Evolutionary conservation across 2,888 invertebrate genomes (phyloP).

Genomic region (Leptinotarsa rubiginosa): DNA sequence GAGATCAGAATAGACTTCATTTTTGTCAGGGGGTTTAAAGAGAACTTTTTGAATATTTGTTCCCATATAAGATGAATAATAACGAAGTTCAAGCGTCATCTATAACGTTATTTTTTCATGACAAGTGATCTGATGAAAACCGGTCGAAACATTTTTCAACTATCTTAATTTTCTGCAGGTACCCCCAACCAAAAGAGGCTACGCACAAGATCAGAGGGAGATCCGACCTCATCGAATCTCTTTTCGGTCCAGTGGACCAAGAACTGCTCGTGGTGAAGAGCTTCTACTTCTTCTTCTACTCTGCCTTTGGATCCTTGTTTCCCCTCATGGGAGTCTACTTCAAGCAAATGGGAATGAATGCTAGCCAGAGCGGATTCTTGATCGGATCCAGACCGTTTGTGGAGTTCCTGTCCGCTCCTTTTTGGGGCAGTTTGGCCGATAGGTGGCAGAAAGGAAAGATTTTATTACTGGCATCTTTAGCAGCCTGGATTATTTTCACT

Average conservation of each 20-base stretch:
- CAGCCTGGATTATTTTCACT: slow-evolving; percentile 97
- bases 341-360: slow-evolving; percentile 98
- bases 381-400: slow-evolving; percentile 97
- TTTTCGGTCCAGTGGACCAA: slow-evolving; percentile 85
- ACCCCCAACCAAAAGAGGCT: slow-evolving; percentile 88
- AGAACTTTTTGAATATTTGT: too few species aligned
- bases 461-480: slow-evolving; percentile 88
- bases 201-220: slow-evolving; percentile 91
- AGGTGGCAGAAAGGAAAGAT: slow-evolving; percentile 86
- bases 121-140: too few species aligned
- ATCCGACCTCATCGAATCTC: slow-evolving; percentile 84
- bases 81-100: too few species aligned
- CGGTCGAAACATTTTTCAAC: too few species aligned
- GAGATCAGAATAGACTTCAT: too few species aligned
- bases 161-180: slow-evolving; percentile 67
- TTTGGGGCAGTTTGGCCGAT: slow-evolving; percentile 97
- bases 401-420: slow-evolving; percentile 96
- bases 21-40: too few species aligned
- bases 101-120: too few species aligned
- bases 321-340: slow-evolving; percentile 99
- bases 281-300: slow-evolving; percentile 99
- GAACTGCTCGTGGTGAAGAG: slow-evolving; percentile 95
- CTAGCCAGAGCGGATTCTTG: slow-evolving; percentile 92
- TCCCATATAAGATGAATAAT: too few species aligned
- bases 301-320: slow-evolving; percentile 97